Conservation (phyloP, 30 jellyfish, hydroid and myxozoan species). For the Hydra vulgaris region DNA sequence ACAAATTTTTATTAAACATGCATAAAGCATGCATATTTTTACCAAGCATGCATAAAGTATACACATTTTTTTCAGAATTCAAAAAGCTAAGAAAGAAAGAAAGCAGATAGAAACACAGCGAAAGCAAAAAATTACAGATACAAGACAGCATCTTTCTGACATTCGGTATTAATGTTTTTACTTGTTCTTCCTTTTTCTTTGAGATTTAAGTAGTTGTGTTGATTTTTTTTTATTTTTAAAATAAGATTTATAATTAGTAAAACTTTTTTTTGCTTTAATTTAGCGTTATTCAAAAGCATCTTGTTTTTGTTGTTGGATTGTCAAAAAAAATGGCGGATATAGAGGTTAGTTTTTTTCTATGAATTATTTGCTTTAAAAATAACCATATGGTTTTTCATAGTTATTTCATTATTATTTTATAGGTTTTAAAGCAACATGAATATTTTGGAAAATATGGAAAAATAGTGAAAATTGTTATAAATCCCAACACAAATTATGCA, state of each 20-base stretch:
- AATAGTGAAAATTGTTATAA: constrained; percentile 71
- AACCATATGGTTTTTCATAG: not conserved
- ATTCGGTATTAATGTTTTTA: constrained; percentile 42
- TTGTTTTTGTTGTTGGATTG: constrained; percentile 87
- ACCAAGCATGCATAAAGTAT: too few species aligned
- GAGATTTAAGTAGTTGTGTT: not conserved
- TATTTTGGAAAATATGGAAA: constrained; percentile 95
- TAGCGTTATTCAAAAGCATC: constrained; percentile 86
- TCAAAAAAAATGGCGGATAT: constrained; percentile 88
- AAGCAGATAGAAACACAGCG: constrained; percentile 71
- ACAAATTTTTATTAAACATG: too few species aligned
- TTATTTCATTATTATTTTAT: not conserved
- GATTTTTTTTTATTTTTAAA: too few species aligned
- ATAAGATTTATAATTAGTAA: too few species aligned
- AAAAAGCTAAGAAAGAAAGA: constrained; percentile 62
- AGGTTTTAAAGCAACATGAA: constrained; percentile 79
- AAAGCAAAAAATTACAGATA: constrained; percentile 70
- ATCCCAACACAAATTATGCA: constrained; percentile 95
- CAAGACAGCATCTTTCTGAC: constrained; percentile 72
- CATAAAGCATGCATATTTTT: too few species aligned
- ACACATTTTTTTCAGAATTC: constrained; percentile 37
- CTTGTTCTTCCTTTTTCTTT: not conserved
- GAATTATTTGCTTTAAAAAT: not conserved
- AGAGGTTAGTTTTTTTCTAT: constrained; percentile 39
- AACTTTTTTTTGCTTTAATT: not conserved